These are phyloP conservation scores for Dendroctonus ponderosae DNA, from an alignment of 1,140 invertebrate species.

Conservation along the genomic window DNA sequence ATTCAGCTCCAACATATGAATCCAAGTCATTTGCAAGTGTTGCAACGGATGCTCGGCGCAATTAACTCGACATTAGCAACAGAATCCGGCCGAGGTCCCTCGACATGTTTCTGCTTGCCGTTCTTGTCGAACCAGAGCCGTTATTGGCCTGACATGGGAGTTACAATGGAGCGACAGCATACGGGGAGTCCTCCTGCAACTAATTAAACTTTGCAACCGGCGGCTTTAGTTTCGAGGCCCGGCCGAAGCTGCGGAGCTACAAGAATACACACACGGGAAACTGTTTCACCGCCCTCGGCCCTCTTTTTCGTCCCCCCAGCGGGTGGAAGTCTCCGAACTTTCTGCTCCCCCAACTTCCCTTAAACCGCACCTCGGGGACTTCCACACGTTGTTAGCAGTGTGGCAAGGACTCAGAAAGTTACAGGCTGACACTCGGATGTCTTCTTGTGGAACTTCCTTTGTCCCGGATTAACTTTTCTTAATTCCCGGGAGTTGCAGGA, in stretches of 20 bases:
- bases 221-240: conserved; percentile 33
- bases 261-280: conserved; percentile 33
- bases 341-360: neutral
- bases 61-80: conserved; percentile 30
- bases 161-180: conserved; percentile 32
- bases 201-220: conserved; percentile 37
- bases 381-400: conserved; percentile 27
- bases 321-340: neutral
- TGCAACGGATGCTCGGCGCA: conserved; percentile 20
- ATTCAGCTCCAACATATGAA: conserved; percentile 14
- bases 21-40: conserved; percentile 15
- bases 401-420: conserved; percentile 18
- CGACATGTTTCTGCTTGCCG: conserved; percentile 10
- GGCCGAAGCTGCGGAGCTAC: conserved; percentile 30
- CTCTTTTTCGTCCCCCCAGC: conserved; percentile 4
- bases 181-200: conserved; percentile 29
- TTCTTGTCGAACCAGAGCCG: conserved; percentile 30
- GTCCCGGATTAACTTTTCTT: too few relatives aligned
- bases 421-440: too few relatives aligned
- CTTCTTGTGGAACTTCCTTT: too few relatives aligned
- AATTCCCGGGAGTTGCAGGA: too few relatives aligned
- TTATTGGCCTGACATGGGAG: conserved; percentile 31
- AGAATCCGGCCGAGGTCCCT: conserved; percentile 21
- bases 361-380: conserved; percentile 30
- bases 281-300: conserved; percentile 12